phyloP scores from a whole-genome alignment of 1,140 invertebrate genomes.

The Condylostylus longicornis region DNA sequence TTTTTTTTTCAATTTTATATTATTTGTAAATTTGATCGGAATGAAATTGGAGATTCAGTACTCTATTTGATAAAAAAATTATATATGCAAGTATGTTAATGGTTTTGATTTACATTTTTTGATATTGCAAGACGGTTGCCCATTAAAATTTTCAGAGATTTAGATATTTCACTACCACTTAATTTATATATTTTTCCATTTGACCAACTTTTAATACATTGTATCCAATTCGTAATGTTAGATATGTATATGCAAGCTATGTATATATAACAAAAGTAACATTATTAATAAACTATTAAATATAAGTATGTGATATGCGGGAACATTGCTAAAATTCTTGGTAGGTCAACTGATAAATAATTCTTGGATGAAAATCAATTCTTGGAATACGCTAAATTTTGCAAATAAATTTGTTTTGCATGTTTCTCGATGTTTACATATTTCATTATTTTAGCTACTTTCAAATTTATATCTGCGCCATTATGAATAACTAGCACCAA shows the following conservation, averaged over 20 bases:
- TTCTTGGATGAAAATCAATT: slow-evolving; percentile 61
- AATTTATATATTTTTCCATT: slow-evolving; percentile 68
- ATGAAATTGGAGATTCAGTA: no score
- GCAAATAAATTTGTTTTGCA: slow-evolving; percentile 82
- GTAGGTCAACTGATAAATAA: slow-evolving; percentile 57
- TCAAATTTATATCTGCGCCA: slow-evolving; percentile 86
- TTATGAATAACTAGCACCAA: slow-evolving; percentile 87
- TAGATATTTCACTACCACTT: slow-evolving; percentile 39
- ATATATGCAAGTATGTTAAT: no score
- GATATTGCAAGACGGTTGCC: no score
- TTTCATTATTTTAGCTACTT: slow-evolving; percentile 84
- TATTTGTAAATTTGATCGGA: no score
- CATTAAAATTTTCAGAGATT: slow-evolving; percentile 35
- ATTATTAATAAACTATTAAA: slow-evolving; percentile 79
- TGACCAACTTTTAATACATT: slow-evolving; percentile 67
- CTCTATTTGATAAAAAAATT: no score
- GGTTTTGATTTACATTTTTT: no score
- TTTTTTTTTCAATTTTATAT: no score
- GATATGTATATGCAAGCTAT: slow-evolving; percentile 94
- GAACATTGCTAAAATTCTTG: slow-evolving; percentile 75
- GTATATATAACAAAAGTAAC: slow-evolving; percentile 72
- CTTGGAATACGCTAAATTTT: slow-evolving; percentile 73
- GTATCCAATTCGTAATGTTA: slow-evolving; percentile 79
- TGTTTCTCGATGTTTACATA: slow-evolving; percentile 73
- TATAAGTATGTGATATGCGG: slow-evolving; percentile 94